Evolutionary conservation across 2,888 invertebrate species (phyloP), one percentile per base, ranked within the genome.

Genomic region (Leucania comma): DNA sequence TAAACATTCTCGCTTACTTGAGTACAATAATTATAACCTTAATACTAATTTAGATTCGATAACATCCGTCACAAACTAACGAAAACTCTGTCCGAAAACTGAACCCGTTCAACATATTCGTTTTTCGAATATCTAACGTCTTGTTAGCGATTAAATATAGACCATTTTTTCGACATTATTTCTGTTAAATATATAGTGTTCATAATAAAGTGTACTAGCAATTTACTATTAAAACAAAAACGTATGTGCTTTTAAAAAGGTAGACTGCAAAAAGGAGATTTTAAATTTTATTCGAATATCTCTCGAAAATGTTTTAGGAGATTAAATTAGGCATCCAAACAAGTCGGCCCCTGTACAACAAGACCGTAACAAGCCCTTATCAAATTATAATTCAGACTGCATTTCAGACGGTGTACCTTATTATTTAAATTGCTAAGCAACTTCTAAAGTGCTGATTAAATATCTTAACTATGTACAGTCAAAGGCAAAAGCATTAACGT

Each of bases 361-460:
- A 70, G 42, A 71, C 24, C 24, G n/a, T 57, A 57, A 57, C 56
- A 32, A 69, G 54, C 48, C 20, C 50, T 68, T 68, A 62, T 59
- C 57, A 66, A 51, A 66, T 64, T 65, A 42, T 60, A 35, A 73
- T 67, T 61, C 61, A 72, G 42, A 75, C 68, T 65, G 69, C 66
- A 72, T 64, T 66, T 53, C 48, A 75, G 63, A 71, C 59, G 61
- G 32, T 66, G 68, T 71, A 57, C 63, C 81, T 84, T 65, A 80
- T 84, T 86, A 86, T 84, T 83, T 63, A 80, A 84, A 85, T 79
- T 61, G 58, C 71, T 62, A 42, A 73, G 58, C 72, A 80, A 83
- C 83, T 77, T 84, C 71, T 79, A 73, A 70, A 81, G 71, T 65
- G 66, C 68, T 82, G 72, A 79, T 79, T 84, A 82, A 73, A 78